Evolutionary conservation across 2,797 vertebrate genomes (phyloP), one percentile per base, ranked within the genome.

Genomic region (Hydrophis major): DNA sequence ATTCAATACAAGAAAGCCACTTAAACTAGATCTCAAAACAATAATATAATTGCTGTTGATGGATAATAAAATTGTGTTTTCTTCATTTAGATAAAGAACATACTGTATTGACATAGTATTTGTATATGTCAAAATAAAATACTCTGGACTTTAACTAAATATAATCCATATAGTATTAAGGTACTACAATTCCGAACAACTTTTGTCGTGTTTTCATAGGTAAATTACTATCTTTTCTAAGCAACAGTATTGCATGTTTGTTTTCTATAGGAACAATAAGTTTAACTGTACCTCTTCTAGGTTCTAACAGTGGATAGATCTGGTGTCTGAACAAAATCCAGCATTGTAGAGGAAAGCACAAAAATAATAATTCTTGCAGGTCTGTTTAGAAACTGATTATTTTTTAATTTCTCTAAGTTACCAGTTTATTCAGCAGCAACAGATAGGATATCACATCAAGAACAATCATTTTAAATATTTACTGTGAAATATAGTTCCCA

Each of bases 81-180:
- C 59, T 90, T 47, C 57, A n/a, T 11, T 93, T 66, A 86, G 91
- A 92, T 90, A 89, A 91, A 88, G 87, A 6, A 61, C 92, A 32
- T 53, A 37, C 53, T 90, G 94, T 91, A 20, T 0, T 2, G 87
- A 57, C 60, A 0, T 16, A 92, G 28, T 86, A 94, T 89, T 50
- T 47, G 83, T 61, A 92, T 37, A 93, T 93, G n/a, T 63, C 32
- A 91, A 89, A 94, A 93, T 69, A 91, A 92, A 93, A 88, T 87
- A 93, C 90, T 86, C 20, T 90, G 37, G 53, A 90, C 61, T 87
- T 90, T 74, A 28, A 60, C 47, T 8, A 55, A 37, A 53, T 63
- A 6, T 25, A 87, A 90, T 22, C 20, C 6, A 69, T 14, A 12
- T 13, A 92, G 28, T 47, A 89, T 89, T 92, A 92, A 89, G 27